Percentiles rank a stretch among this genome's conserved stretches.
Conservation (phyloP, 1,140 invertebrate genomes). For the Drosophila pandora region DNA sequence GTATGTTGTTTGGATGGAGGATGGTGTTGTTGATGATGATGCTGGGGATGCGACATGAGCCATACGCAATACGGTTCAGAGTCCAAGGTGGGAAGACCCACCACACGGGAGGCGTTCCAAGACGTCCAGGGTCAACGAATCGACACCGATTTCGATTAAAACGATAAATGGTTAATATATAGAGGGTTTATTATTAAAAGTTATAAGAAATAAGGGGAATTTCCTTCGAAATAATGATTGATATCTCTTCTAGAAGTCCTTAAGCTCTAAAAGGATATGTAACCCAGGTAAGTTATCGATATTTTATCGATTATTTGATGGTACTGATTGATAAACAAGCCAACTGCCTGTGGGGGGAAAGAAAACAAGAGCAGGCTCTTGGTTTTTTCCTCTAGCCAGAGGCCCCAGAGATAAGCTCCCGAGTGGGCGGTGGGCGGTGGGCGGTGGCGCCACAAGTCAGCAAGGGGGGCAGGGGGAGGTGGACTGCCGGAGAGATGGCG, state of each 20-base stretch:
- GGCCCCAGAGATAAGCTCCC: slow-evolving; percentile 29
- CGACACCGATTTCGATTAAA: slow-evolving; percentile 9
- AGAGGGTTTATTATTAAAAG: background rate
- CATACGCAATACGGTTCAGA: slow-evolving; percentile 43
- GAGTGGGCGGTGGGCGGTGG: slow-evolving; percentile 19
- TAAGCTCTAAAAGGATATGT: too few relatives aligned
- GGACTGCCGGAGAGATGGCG: slow-evolving; percentile 12
- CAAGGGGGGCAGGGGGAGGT: background rate
- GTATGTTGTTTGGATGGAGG: slow-evolving; percentile 22
- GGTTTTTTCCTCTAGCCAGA: slow-evolving; percentile 42
- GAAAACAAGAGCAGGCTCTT: slow-evolving; percentile 14
- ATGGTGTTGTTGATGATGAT: slow-evolving; percentile 19
- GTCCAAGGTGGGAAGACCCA: slow-evolving; percentile 46
- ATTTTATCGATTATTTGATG: slow-evolving; percentile 9
- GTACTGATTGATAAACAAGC: background rate
- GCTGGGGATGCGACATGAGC: slow-evolving; percentile 24
- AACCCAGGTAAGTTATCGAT: background rate
- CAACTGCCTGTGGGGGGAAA: background rate
- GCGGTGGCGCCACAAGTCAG: slow-evolving; percentile 27
- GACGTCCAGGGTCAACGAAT: slow-evolving; percentile 43
- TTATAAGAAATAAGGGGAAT: background rate
- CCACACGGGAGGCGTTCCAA: slow-evolving; percentile 29
- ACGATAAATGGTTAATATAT: slow-evolving; percentile 3
- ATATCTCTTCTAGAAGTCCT: too few relatives aligned
- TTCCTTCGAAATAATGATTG: background rate